These are phyloP conservation scores for Cryptophagus acutangulus DNA, from an alignment of 2,888 invertebrate species.

Conservation along the genomic window DNA sequence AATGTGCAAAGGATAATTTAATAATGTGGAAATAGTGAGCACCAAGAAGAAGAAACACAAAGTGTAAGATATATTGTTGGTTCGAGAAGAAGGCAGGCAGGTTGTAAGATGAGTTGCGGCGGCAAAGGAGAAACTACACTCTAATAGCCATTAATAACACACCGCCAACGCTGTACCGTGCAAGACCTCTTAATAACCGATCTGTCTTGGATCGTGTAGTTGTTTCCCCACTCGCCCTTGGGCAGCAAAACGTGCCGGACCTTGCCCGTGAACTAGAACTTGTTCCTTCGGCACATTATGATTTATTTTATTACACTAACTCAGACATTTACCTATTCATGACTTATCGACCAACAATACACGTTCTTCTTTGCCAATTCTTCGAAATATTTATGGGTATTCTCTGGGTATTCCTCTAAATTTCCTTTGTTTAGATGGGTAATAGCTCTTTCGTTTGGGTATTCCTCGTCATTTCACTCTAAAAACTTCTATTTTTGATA, in stretches of 20 bases:
- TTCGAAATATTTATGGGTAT: no score
- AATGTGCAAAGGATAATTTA: not conserved
- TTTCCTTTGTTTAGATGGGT: no score
- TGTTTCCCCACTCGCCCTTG: constrained; percentile 15
- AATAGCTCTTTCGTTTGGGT: no score
- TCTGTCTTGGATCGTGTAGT: constrained; percentile 31
- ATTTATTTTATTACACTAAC: constrained; percentile 33
- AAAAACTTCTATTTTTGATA: no score
- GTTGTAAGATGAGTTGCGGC: constrained; percentile 6
- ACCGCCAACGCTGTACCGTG: constrained; percentile 43
- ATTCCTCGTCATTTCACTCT: no score
- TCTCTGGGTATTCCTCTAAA: no score
- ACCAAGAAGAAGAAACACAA: constrained; percentile 4
- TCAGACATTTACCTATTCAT: constrained; percentile 21
- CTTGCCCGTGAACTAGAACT: constrained; percentile 33
- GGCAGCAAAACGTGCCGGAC: constrained; percentile 17
- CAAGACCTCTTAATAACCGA: constrained; percentile 42
- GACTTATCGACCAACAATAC: no score
- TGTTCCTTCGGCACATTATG: constrained; percentile 27
- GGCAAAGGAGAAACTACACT: constrained; percentile 13
- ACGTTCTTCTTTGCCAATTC: no score
- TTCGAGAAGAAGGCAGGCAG: not conserved
- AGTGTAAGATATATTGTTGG: constrained; percentile 6
- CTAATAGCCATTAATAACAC: constrained; percentile 45
- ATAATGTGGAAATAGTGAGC: not conserved